Evolutionary conservation across 2,797 vertebrate genomes (phyloP).

Genomic region (Characodon lateralis): DNA sequence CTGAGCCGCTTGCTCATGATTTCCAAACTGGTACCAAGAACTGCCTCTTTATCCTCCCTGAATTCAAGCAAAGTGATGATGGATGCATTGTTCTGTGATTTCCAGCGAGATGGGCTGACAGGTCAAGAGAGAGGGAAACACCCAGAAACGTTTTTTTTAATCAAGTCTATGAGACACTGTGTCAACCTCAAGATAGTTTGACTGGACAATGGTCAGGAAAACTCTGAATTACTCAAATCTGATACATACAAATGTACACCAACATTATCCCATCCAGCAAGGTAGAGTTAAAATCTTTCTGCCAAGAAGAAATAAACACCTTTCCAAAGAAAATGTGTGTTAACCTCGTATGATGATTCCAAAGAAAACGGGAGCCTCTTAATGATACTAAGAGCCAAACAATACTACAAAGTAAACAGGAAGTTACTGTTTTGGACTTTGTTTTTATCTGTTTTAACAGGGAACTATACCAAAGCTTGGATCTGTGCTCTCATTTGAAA

Average conservation of each 20-base stretch:
- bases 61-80: background rate
- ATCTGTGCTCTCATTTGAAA: background rate
- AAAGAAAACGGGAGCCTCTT: background rate
- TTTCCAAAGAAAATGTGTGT: background rate
- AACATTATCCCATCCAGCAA: background rate
- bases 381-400: background rate
- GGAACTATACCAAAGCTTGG: background rate
- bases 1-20: too few relatives aligned
- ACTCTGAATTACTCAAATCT: background rate
- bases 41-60: background rate
- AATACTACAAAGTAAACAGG: background rate
- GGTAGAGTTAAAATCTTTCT: background rate
- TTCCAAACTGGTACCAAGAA: background rate
- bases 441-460: background rate
- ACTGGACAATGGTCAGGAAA: background rate
- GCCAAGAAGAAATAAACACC: background rate
- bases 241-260: background rate
- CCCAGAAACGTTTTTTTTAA: background rate
- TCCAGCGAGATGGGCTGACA: background rate
- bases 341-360: background rate
- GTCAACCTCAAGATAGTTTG: background rate
- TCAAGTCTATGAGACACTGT: background rate
- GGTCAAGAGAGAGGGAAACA: background rate
- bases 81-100: background rate
- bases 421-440: background rate